These are phyloP conservation scores for Thymelicus lineola DNA, from an alignment of 2,888 invertebrate genomes.

Conservation along the genomic window DNA sequence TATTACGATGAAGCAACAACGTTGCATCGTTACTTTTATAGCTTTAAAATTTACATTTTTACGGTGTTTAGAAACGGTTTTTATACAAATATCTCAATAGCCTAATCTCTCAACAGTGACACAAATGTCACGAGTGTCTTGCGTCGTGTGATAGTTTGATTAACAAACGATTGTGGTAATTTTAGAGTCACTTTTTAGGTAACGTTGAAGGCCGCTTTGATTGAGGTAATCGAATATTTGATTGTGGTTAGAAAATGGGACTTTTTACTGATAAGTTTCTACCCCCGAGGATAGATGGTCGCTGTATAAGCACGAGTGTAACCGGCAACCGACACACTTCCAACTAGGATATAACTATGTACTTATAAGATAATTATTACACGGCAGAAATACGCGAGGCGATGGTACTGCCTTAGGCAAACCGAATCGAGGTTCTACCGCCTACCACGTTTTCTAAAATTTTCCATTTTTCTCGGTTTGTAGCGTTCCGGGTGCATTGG, in stretches of 20 bases:
- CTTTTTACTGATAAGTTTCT: too few species aligned
- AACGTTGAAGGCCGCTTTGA: slow-evolving; percentile 5
- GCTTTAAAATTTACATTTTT: slow-evolving; percentile 23
- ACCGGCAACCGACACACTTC: too few species aligned
- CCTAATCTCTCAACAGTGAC: slow-evolving; percentile 17
- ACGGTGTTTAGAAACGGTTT: slow-evolving; percentile 24
- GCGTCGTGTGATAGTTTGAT: background rate
- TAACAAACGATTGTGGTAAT: slow-evolving; percentile 9
- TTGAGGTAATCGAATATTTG: background rate
- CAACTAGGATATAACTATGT: too few species aligned
- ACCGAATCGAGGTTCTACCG: too few species aligned
- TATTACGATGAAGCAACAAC: background rate
- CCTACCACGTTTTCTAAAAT: too few species aligned
- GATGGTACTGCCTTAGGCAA: too few species aligned
- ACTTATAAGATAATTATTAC: too few species aligned
- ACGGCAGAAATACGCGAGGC: too few species aligned
- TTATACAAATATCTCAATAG: slow-evolving; percentile 29
- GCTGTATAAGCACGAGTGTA: too few species aligned
- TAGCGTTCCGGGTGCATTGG: too few species aligned
- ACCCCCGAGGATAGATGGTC: too few species aligned
- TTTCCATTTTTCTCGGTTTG: too few species aligned
- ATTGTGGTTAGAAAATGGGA: background rate
- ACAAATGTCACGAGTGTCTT: slow-evolving; percentile 1
- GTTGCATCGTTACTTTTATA: slow-evolving; percentile 1
- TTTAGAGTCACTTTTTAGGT: slow-evolving; percentile 5